Evolutionary conservation across 1,140 invertebrate genomes (phyloP).

Genomic region (Saccostrea cuccullata): DNA sequence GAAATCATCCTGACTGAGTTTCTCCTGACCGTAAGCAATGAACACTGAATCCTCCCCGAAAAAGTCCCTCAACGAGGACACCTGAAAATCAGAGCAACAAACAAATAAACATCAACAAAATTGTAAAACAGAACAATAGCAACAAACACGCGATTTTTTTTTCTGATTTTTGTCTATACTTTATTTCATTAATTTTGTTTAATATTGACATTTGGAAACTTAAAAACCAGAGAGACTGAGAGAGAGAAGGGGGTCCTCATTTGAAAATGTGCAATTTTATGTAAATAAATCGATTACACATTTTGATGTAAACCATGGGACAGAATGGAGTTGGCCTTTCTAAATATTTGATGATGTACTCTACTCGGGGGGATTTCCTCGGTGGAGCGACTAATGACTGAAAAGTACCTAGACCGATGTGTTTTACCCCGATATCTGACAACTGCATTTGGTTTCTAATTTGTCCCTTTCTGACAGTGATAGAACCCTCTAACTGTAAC

Average conservation of each 20-base stretch:
- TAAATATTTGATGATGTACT: background rate
- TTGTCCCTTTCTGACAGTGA: background rate
- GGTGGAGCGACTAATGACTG: background rate
- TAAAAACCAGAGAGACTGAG: background rate
- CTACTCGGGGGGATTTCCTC: background rate
- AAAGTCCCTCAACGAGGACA: constrained; percentile 89
- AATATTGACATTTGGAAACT: no score
- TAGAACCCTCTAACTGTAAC: background rate
- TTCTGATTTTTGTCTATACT: no score
- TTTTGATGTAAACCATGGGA: background rate
- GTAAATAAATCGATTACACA: background rate
- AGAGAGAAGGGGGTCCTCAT: background rate
- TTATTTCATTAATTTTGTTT: no score
- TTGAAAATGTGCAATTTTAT: background rate
- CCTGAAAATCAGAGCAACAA: constrained; percentile 73
- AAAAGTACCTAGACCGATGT: background rate
- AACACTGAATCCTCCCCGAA: constrained; percentile 91
- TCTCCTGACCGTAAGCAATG: constrained; percentile 94
- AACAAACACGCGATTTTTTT: no score
- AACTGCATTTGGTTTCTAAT: background rate
- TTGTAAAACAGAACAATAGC: no score
- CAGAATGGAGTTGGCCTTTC: background rate
- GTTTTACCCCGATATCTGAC: background rate
- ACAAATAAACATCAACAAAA: no score
- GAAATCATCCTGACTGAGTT: constrained; percentile 91